A percentile compares a stretch with the other conserved stretches of the same genome.
Evolutionary conservation across 2,888 invertebrate genomes (phyloP).

Genomic region (Trypoxylon attenuatum): DNA sequence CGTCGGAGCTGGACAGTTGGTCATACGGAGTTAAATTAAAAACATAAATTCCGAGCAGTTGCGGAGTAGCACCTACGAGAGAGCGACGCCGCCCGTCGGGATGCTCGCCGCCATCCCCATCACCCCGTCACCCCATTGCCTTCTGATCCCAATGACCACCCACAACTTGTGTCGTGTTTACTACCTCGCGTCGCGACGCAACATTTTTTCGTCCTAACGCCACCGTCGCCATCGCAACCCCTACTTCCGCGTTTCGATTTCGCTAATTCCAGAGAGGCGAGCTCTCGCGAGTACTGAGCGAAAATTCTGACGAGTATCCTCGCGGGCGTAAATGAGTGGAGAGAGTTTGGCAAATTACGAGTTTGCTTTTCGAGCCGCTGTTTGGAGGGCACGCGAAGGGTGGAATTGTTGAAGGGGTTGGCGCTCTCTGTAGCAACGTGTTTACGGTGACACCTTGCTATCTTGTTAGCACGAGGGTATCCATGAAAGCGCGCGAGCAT

Average conservation of each 20-base stretch:
- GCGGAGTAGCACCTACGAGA: constrained; percentile 31
- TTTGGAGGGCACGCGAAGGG: too few relatives aligned
- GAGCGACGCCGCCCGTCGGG: constrained; percentile 19
- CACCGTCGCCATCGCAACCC: constrained; percentile 3
- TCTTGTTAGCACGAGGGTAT: too few relatives aligned
- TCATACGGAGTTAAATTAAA: constrained; percentile 73
- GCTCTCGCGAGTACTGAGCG: neutral
- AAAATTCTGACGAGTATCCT: neutral
- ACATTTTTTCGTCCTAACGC: neutral
- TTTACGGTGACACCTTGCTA: neutral
- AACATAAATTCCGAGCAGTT: constrained; percentile 74
- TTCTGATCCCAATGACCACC: constrained; percentile 1
- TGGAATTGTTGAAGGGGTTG: too few relatives aligned
- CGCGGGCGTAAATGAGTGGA: neutral
- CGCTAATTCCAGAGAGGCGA: constrained; percentile 51
- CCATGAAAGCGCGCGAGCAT: too few relatives aligned
- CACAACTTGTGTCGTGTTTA: constrained; percentile 24
- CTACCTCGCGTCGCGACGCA: neutral
- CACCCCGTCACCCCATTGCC: neutral
- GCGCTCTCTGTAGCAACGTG: neutral
- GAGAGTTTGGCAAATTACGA: neutral
- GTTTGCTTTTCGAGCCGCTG: neutral
- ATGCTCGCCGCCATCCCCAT: constrained; percentile 4
- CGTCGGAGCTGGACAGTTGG: constrained; percentile 66
- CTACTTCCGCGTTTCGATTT: constrained; percentile 43